phyloP scores from a whole-genome alignment of 2,113 vertebrate species.

The Sinocyclocheilus anshuiensis region DNA sequence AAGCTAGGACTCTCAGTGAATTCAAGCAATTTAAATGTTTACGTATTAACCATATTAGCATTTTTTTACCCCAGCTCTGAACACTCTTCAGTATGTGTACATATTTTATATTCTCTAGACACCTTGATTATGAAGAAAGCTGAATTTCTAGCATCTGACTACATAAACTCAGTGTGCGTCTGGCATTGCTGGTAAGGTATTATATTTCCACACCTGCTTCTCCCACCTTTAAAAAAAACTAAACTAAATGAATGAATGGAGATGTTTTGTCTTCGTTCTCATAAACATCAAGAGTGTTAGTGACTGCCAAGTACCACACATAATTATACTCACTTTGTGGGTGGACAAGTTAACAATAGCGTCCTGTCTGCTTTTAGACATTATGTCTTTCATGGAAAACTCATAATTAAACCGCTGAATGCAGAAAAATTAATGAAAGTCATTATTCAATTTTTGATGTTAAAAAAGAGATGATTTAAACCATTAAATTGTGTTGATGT shows the following conservation, averaged over 20 bases:
- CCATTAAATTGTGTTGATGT: neutral
- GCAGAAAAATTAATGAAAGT: neutral
- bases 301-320: conserved; percentile 8
- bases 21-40: neutral
- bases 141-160: neutral
- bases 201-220: conserved; percentile 38
- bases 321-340: conserved; percentile 22
- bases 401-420: neutral
- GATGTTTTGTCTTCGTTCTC: conserved; percentile 40
- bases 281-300: conserved; percentile 44
- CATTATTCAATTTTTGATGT: neutral
- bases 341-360: conserved; percentile 39
- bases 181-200: conserved; percentile 14
- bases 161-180: neutral
- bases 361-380: conserved; percentile 11
- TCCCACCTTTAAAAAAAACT: neutral
- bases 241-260: conserved; percentile 33
- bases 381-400: neutral
- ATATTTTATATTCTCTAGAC: conserved; percentile 6
- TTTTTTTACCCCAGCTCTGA: neutral
- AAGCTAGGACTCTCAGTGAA: neutral
- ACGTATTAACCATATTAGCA: neutral
- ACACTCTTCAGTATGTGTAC: neutral
- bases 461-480: neutral
- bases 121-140: conserved; percentile 12